phyloP scores from a whole-genome alignment of 2,888 invertebrate genomes.

The Trichacis sp. region DNA sequence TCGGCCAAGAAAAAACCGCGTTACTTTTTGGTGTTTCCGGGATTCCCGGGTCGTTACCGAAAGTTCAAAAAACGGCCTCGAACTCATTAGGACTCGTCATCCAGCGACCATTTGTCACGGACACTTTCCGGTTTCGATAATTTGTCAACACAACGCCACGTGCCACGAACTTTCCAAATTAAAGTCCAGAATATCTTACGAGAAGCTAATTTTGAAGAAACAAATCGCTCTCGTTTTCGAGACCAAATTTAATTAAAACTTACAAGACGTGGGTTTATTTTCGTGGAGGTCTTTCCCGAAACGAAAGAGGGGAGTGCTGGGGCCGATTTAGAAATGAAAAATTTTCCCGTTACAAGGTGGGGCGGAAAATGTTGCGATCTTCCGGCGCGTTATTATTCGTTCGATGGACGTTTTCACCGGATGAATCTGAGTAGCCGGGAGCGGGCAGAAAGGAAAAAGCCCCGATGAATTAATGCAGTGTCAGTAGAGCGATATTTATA shows the following conservation, averaged over 20 bases:
- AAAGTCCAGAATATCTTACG: constrained; percentile 19
- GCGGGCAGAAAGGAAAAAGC: background rate
- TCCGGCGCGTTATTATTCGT: background rate
- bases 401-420: background rate
- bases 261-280: constrained; percentile 13
- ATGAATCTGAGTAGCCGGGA: background rate
- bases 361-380: background rate
- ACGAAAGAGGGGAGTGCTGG: background rate
- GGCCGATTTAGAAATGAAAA: background rate
- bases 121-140: constrained; percentile 37
- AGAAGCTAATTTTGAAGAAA: constrained; percentile 29
- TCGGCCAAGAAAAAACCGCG: too few species aligned
- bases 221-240: constrained; percentile 10
- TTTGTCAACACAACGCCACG: constrained; percentile 41
- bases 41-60: too few species aligned
- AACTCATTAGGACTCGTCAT: constrained; percentile 41
- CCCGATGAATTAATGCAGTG: background rate
- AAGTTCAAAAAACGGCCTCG: constrained; percentile 30
- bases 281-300: background rate
- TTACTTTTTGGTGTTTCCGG: too few species aligned
- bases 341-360: background rate
- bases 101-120: constrained; percentile 41
- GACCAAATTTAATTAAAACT: constrained; percentile 38
- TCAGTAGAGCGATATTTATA: constrained; percentile 7
- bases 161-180: constrained; percentile 28